Conservation (phyloP, 2,113 vertebrate genomes). For the Connochaetes taurinus region DNA sequence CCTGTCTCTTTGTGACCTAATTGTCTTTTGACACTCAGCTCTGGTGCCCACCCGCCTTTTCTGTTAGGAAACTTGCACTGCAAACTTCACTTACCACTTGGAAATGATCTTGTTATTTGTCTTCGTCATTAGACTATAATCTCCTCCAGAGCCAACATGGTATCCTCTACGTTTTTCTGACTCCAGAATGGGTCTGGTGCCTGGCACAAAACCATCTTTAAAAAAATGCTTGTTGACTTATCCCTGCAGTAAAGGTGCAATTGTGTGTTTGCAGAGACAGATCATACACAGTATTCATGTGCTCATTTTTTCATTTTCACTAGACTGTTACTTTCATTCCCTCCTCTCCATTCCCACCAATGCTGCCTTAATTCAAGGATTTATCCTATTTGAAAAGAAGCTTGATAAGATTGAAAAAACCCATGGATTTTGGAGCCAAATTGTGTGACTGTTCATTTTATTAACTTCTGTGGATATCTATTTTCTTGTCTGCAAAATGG, state of each 20-base stretch:
- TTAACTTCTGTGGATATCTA: background rate
- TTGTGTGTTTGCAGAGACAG: background rate
- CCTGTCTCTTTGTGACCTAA: background rate
- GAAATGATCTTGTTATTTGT: background rate
- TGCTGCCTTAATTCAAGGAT: background rate
- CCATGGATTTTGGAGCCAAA: background rate
- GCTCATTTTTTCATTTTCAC: background rate
- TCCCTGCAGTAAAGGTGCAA: background rate
- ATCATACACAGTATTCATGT: background rate
- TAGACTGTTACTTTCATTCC: background rate
- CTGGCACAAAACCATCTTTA: background rate
- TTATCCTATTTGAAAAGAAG: background rate
- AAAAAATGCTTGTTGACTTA: background rate
- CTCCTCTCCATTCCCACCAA: background rate
- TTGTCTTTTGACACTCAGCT: background rate
- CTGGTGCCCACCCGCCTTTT: background rate
- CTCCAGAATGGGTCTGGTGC: background rate
- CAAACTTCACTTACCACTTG: background rate
- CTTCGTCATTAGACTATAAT: background rate
- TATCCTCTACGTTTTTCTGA: background rate
- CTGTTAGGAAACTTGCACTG: background rate
- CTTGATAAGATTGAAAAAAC: background rate
- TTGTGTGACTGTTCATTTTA: background rate
- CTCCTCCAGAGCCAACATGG: background rate
- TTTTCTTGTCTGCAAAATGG: constrained; percentile 1